These are phyloP conservation scores for Thecocarcelia acutangulata DNA, from an alignment of 2,888 invertebrate genomes.

Conservation along the genomic window DNA sequence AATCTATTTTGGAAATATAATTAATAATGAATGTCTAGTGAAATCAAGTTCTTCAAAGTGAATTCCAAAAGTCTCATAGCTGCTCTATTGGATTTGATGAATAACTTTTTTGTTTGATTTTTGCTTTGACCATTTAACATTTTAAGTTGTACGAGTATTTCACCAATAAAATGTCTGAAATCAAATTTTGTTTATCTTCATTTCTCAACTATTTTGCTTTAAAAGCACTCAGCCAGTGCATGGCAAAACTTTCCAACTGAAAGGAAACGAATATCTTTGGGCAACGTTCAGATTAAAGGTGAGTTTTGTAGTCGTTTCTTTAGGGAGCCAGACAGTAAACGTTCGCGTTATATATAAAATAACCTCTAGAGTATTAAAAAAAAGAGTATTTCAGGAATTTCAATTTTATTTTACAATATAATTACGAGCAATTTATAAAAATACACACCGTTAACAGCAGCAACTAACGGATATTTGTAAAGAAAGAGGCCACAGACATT, in stretches of 20 bases:
- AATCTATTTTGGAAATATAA: no score
- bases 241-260: no score
- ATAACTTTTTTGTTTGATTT: no score
- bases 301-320: background rate
- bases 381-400: constrained; percentile 49
- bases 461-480: constrained; percentile 15
- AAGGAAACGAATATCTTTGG: background rate
- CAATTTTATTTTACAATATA: constrained; percentile 65
- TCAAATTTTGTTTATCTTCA: constrained; percentile 20
- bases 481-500: background rate
- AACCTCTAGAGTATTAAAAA: background rate
- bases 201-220: background rate
- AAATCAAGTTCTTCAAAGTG: no score
- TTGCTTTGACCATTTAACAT: no score
- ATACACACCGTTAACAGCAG: background rate
- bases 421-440: constrained; percentile 58
- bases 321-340: background rate
- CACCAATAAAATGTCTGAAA: constrained; percentile 20
- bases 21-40: no score
- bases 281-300: constrained; percentile 1
- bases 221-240: background rate
- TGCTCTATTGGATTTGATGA: no score
- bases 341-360: background rate
- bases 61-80: no score
- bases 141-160: no score